Evolutionary conservation across 2,797 vertebrate species (phyloP).

Genomic region (Clarias laeviceps): DNA sequence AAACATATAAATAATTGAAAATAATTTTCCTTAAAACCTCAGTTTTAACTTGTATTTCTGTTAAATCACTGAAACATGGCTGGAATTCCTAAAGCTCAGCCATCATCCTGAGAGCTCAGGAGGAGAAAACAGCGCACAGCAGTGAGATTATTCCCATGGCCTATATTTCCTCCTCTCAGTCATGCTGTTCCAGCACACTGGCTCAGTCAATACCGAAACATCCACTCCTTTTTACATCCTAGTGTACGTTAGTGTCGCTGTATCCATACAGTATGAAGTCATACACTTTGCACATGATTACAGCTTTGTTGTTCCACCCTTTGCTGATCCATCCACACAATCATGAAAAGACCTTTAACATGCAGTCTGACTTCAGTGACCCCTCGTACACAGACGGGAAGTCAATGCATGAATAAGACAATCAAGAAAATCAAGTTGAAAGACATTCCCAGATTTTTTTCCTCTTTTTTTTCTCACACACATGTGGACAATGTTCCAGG

Average conservation of each 20-base stretch:
- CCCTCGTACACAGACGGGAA: constrained; percentile 20
- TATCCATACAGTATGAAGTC: background rate
- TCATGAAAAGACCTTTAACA: constrained; percentile 17
- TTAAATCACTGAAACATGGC: background rate
- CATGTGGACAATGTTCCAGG: background rate
- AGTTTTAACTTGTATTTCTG: background rate
- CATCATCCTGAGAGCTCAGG: background rate
- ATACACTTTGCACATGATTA: background rate
- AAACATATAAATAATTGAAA: background rate
- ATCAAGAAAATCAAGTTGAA: constrained; percentile 30
- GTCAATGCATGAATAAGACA: constrained; percentile 41
- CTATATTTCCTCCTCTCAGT: constrained; percentile 43
- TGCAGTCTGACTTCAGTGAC: constrained; percentile 25
- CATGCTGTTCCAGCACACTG: constrained; percentile 37
- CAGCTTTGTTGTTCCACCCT: background rate
- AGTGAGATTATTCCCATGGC: constrained; percentile 45
- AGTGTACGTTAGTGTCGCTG: background rate
- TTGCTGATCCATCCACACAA: background rate
- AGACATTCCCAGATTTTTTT: background rate
- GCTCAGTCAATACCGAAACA: constrained; percentile 31
- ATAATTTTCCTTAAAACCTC: background rate
- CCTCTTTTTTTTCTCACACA: background rate
- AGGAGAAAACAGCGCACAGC: constrained; percentile 26
- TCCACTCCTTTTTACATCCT: background rate
- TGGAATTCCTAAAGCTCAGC: constrained; percentile 7